Percentiles rank a stretch among this genome's conserved stretches.
Conservation (phyloP, 2,888 invertebrate genomes). For the Tortricodes alternella region DNA sequence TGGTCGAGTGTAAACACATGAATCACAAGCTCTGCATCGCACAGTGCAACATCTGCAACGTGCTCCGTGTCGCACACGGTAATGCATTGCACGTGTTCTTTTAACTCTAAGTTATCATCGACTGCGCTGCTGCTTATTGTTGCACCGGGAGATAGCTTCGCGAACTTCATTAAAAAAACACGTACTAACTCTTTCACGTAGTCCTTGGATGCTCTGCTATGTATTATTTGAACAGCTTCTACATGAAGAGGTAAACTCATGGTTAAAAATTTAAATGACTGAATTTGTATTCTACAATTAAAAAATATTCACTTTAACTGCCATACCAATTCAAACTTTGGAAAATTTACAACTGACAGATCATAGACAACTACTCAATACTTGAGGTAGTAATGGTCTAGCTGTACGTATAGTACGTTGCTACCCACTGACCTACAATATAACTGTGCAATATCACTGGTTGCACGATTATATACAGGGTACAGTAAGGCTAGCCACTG, state of each 20-base stretch:
- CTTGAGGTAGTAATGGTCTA: too few relatives aligned
- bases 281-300: neutral
- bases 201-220: slow-evolving; percentile 57
- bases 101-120: slow-evolving; percentile 51
- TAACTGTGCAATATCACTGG: too few relatives aligned
- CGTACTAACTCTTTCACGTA: slow-evolving; percentile 56
- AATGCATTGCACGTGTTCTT: slow-evolving; percentile 60
- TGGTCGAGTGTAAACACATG: slow-evolving; percentile 62
- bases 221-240: slow-evolving; percentile 65
- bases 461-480: too few relatives aligned
- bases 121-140: slow-evolving; percentile 49
- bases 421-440: too few relatives aligned
- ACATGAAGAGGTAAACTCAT: slow-evolving; percentile 63
- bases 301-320: slow-evolving; percentile 1
- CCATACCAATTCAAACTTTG: slow-evolving; percentile 14
- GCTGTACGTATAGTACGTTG: too few relatives aligned
- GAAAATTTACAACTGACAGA: neutral
- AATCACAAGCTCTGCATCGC: slow-evolving; percentile 51
- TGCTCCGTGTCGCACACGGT: slow-evolving; percentile 66
- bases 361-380: too few relatives aligned
- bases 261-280: slow-evolving; percentile 6
- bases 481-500: too few relatives aligned
- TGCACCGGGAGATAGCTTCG: slow-evolving; percentile 56
- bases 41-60: slow-evolving; percentile 47
- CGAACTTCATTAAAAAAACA: slow-evolving; percentile 54